These are phyloP conservation scores for Enteromius fasciolatus DNA, from an alignment of 2,797 vertebrate species.

Conservation along the genomic window DNA sequence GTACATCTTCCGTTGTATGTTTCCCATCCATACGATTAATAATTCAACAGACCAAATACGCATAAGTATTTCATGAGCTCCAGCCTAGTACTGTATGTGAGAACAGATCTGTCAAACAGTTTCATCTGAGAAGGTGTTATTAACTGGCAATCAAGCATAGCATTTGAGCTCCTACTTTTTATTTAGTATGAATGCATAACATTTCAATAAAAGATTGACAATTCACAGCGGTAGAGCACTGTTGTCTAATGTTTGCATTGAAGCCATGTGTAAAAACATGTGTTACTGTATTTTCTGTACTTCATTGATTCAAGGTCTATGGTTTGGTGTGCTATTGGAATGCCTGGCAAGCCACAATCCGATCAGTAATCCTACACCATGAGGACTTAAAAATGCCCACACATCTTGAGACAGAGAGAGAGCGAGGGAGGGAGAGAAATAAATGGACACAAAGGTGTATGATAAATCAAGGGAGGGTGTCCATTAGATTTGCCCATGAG, in stretches of 20 bases:
- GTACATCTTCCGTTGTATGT: constrained; percentile 67
- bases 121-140: not conserved
- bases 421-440: not conserved
- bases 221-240: not conserved
- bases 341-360: constrained; percentile 40
- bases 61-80: constrained; percentile 75
- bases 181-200: not conserved
- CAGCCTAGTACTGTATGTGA: not conserved
- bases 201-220: not conserved
- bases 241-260: not conserved
- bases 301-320: constrained; percentile 18
- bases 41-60: constrained; percentile 75
- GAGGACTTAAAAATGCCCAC: constrained; percentile 37
- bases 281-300: not conserved
- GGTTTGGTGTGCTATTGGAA: constrained; percentile 29
- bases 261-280: constrained; percentile 3
- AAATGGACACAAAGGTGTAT: constrained; percentile 40
- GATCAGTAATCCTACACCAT: constrained; percentile 45
- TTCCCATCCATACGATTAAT: constrained; percentile 73
- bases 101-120: constrained; percentile 11
- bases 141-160: not conserved
- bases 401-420: constrained; percentile 40
- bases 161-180: not conserved
- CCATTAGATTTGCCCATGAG: constrained; percentile 50
- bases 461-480: constrained; percentile 31